Evolutionary conservation across 2,888 invertebrate species (phyloP).

Genomic region (Chloromyia formosa): DNA sequence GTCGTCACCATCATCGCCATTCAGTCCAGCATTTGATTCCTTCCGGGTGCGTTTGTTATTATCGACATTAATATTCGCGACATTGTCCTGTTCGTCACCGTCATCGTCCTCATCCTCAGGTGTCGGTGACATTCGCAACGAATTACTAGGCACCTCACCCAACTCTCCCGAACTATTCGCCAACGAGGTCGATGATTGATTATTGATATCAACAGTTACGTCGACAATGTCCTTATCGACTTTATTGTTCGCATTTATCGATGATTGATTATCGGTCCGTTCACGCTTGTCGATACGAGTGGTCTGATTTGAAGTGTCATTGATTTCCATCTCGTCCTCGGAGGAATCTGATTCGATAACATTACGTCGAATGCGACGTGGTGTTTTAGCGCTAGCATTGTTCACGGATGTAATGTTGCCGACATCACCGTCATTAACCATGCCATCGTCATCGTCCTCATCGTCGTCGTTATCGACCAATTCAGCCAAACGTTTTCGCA

Average conservation of each 20-base stretch:
- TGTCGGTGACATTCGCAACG: constrained; percentile 37
- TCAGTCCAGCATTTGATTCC: not conserved
- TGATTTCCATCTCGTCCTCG: constrained; percentile 49
- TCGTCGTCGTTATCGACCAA: constrained; percentile 52
- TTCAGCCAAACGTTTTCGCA: constrained; percentile 60
- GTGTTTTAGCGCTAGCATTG: constrained; percentile 42
- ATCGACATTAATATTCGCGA: not conserved
- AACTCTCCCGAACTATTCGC: constrained; percentile 27
- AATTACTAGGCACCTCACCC: constrained; percentile 29
- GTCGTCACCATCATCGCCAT: not conserved
- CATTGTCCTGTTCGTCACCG: not conserved
- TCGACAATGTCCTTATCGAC: not conserved
- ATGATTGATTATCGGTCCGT: not conserved
- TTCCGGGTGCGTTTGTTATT: constrained; percentile 27
- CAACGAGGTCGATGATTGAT: constrained; percentile 32
- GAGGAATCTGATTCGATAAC: constrained; percentile 63
- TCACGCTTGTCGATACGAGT: not conserved
- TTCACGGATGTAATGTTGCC: constrained; percentile 40
- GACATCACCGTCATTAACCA: not conserved
- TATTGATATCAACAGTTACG: constrained; percentile 14
- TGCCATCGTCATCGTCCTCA: constrained; percentile 42
- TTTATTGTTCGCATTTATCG: constrained; percentile 17
- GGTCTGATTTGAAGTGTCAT: not conserved
- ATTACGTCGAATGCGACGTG: constrained; percentile 57
- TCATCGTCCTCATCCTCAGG: constrained; percentile 19